Evolutionary conservation across 2,797 vertebrate species (phyloP), one percentile per base, ranked within the genome.

Genomic region (Champsocephalus gunnari): DNA sequence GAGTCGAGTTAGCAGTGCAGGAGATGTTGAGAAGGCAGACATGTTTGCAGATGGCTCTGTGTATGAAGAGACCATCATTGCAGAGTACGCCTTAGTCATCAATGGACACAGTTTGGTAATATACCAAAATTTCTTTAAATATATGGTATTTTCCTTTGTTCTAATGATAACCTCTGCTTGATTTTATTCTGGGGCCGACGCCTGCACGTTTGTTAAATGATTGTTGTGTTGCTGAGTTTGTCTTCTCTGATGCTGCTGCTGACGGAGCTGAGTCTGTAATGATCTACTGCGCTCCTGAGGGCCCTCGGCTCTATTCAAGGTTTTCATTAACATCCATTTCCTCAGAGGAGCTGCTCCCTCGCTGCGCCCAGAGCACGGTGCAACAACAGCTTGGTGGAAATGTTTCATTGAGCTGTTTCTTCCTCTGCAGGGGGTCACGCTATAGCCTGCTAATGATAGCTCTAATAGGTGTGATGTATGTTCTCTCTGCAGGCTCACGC

Each of bases 81-180:
- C 92, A 80, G 94, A 95, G 81, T 96, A 95, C 51, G 95, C 93
- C 50, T 92, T 97, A 84, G 86, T 95, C 84, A 93, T 96, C 89
- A 96, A 93, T 73, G 95, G 93, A 67, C 94, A 94, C 87, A 96
- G 95, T 87, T 87, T 97, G 93, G 93, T 96, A 92, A 95, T 93
- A 79, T 54, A 28, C 45, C 34, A 11, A 13, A 14, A 16, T 13
- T 5, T 53, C 19, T 53, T 48, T 8, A 28, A 3, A 41, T 45
- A 43, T 32, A 16, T 12, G 45, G 24, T 4, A 54, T 48, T 14
- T 64, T 43, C 9, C 2, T 44, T 9, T 13, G 8, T 9, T 62
- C 10, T 14, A 58, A 44, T 21, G 41, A 45, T 19, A 3, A 56
- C 28, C 14, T 57, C 12, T 68, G 62, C 28, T 49, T 59, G 38